Conservation (phyloP, 2,888 invertebrate species). For the Drosophila engyochracea region DNA sequence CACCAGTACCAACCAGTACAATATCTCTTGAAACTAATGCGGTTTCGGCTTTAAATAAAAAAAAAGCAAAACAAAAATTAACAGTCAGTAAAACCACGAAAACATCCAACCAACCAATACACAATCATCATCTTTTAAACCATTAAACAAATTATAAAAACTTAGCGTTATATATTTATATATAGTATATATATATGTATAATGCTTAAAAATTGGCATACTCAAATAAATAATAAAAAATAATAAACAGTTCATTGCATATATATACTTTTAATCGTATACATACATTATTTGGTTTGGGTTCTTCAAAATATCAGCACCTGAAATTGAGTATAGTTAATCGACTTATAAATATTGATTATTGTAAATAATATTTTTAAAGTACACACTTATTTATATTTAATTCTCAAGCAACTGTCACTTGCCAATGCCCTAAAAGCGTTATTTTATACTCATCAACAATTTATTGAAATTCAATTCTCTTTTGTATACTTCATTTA, state of each 20-base stretch:
- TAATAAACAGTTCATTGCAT: slow-evolving; percentile 44
- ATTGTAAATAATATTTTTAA: slow-evolving; percentile 53
- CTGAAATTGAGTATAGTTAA: slow-evolving; percentile 41
- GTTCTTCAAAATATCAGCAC: slow-evolving; percentile 58
- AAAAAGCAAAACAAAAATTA: slow-evolving; percentile 23
- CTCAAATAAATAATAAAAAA: not conserved
- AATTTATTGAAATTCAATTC: slow-evolving; percentile 19
- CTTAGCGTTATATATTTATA: slow-evolving; percentile 8
- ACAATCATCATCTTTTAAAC: slow-evolving; percentile 49
- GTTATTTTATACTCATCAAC: slow-evolving; percentile 1
- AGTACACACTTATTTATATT: slow-evolving; percentile 9
- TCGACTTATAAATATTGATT: slow-evolving; percentile 32
- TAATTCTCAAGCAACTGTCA: slow-evolving; percentile 39
- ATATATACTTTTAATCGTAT: slow-evolving; percentile 37
- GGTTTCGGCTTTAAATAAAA: slow-evolving; percentile 65
- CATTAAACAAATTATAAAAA: slow-evolving; percentile 42
- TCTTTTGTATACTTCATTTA: slow-evolving; percentile 20
- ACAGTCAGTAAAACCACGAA: slow-evolving; percentile 41
- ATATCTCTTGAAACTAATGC: slow-evolving; percentile 57
- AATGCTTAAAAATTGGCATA: slow-evolving; percentile 25
- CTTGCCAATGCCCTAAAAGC: slow-evolving; percentile 27
- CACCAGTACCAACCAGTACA: slow-evolving; percentile 20
- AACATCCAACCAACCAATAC: slow-evolving; percentile 36
- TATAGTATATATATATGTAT: not conserved
- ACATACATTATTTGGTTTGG: slow-evolving; percentile 75